These are phyloP conservation scores for Samia ricini DNA, from an alignment of 1,140 invertebrate species.

Conservation along the genomic window DNA sequence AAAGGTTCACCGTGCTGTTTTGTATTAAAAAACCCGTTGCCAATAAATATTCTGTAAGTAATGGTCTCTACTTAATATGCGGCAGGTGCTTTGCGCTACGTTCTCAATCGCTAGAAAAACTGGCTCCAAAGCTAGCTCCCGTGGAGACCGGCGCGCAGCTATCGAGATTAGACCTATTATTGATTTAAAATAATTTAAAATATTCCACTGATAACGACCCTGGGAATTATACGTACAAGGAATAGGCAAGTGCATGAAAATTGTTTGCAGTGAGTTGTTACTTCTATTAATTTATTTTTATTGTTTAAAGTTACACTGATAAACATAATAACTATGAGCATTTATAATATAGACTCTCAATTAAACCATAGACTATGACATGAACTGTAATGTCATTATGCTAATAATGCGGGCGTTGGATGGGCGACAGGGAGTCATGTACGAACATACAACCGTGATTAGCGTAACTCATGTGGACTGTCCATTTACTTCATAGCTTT, in stretches of 20 bases:
- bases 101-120: conserved; percentile 61
- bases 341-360: conserved; percentile 3
- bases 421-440: not conserved
- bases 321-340: not conserved
- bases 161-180: conserved; percentile 49
- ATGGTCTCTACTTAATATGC: not conserved
- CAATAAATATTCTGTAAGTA: conserved; percentile 1
- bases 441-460: conserved; percentile 23
- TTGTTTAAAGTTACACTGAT: not conserved
- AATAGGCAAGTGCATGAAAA: not conserved
- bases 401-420: conserved; percentile 16
- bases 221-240: conserved; percentile 22
- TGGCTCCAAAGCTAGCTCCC: conserved; percentile 49
- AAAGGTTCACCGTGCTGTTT: not conserved
- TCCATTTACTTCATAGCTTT: conserved; percentile 16
- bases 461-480: conserved; percentile 19
- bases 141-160: conserved; percentile 25
- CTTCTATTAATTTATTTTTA: too few relatives aligned
- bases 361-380: conserved; percentile 25
- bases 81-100: conserved; percentile 62
- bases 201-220: conserved; percentile 33
- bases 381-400: conserved; percentile 39
- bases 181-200: conserved; percentile 42
- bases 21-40: not conserved
- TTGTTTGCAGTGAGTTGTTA: too few relatives aligned